phyloP scores from a whole-genome alignment of 2,888 invertebrate genomes.

The Erynnis tages region DNA sequence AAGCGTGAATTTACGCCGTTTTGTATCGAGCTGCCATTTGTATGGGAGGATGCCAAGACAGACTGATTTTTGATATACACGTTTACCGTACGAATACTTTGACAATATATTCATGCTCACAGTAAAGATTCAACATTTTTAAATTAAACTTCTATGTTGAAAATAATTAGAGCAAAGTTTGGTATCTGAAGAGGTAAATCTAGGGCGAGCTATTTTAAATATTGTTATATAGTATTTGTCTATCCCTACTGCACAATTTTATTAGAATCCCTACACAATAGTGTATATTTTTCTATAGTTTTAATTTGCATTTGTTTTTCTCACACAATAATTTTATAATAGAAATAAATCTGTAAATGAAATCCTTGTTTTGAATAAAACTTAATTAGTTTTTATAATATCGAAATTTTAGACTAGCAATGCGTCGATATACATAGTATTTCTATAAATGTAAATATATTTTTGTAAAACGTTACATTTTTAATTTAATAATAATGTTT shows the following conservation, averaged over 20 bases:
- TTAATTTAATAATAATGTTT: constrained; percentile 76
- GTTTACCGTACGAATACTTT: no score
- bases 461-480: constrained; percentile 80
- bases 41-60: no score
- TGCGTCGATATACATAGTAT: constrained; percentile 43
- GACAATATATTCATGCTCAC: no score
- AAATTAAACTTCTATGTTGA: no score
- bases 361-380: constrained; percentile 29
- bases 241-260: constrained; percentile 14
- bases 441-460: constrained; percentile 74
- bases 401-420: constrained; percentile 28
- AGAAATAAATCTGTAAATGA: constrained; percentile 29
- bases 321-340: constrained; percentile 33
- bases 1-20: no score
- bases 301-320: constrained; percentile 46
- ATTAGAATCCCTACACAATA: constrained; percentile 11
- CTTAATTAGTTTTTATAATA: constrained; percentile 22
- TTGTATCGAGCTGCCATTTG: no score
- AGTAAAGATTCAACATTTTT: no score
- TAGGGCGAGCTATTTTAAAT: no score
- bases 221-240: constrained; percentile 25
- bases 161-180: no score
- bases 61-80: no score
- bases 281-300: constrained; percentile 37
- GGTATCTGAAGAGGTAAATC: no score